These are phyloP conservation scores for Drosophila helvetica DNA, from an alignment of 2,888 invertebrate genomes.

Conservation along the genomic window DNA sequence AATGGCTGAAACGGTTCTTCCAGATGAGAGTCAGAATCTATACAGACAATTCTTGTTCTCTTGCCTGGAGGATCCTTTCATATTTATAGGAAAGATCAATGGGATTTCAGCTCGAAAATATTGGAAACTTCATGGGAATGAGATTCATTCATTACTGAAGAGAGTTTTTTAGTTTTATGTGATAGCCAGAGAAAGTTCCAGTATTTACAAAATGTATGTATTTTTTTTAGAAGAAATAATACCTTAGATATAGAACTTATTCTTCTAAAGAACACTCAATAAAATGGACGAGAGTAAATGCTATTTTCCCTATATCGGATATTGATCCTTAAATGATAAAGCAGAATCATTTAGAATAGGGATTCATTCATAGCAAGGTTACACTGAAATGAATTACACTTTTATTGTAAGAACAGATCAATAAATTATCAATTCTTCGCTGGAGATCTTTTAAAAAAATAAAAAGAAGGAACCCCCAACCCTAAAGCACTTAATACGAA, in stretches of 20 bases:
- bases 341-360: too few species aligned
- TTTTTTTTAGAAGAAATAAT: too few species aligned
- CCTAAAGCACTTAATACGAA: conserved; percentile 29
- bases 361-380: too few species aligned
- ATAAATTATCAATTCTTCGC: background rate
- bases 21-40: conserved; percentile 21
- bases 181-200: too few species aligned
- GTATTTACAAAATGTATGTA: too few species aligned
- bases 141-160: conserved; percentile 27
- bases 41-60: conserved; percentile 33
- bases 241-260: too few species aligned
- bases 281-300: too few species aligned
- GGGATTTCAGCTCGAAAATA: conserved; percentile 14
- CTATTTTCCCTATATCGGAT: too few species aligned
- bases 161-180: conserved; percentile 11
- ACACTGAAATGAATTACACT: background rate
- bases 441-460: background rate
- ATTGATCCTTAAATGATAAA: too few species aligned
- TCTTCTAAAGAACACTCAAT: too few species aligned
- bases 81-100: conserved; percentile 39
- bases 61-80: conserved; percentile 34
- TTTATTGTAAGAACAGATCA: background rate
- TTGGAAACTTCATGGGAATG: conserved; percentile 17
- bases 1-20: conserved; percentile 56
- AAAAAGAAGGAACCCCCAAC: background rate